A percentile compares a stretch with the other conserved stretches of the same genome.
phyloP scores from a whole-genome alignment of 2,797 vertebrate species.

The Tadarida brasiliensis region DNA sequence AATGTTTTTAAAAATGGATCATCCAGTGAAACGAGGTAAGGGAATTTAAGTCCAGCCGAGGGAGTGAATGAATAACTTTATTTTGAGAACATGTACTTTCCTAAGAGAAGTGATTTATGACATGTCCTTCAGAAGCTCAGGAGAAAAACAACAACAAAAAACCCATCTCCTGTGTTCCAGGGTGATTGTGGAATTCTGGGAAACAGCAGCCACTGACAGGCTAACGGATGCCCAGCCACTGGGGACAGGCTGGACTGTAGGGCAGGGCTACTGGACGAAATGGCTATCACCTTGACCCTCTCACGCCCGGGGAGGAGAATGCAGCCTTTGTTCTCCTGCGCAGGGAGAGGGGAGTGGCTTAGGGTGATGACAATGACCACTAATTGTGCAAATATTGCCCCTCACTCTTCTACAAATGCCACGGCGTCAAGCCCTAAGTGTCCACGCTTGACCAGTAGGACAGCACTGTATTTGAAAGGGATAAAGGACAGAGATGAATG shows the following conservation, averaged over 20 bases:
- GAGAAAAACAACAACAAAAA: background rate
- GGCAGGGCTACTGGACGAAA: background rate
- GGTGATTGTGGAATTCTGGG: background rate
- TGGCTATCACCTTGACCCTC: background rate
- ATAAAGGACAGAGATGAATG: background rate
- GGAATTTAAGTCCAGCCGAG: background rate
- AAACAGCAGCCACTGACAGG: background rate
- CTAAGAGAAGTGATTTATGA: background rate
- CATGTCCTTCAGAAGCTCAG: background rate
- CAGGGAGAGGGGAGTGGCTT: background rate
- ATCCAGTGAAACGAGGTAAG: background rate
- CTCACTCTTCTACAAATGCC: background rate
- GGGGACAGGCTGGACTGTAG: background rate
- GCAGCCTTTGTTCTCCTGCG: background rate
- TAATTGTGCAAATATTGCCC: background rate
- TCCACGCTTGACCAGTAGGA: background rate
- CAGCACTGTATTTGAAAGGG: background rate
- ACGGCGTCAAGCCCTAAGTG: background rate
- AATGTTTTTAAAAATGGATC: background rate
- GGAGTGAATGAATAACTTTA: background rate
- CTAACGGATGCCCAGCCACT: background rate
- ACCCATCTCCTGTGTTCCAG: background rate
- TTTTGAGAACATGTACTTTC: slow-evolving; percentile 7
- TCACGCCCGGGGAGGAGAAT: background rate
- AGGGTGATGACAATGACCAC: too few relatives aligned